Percentiles rank a stretch among this genome's conserved stretches.
Conservation (phyloP, 2,113 vertebrate species). For the Panthera uncia region DNA sequence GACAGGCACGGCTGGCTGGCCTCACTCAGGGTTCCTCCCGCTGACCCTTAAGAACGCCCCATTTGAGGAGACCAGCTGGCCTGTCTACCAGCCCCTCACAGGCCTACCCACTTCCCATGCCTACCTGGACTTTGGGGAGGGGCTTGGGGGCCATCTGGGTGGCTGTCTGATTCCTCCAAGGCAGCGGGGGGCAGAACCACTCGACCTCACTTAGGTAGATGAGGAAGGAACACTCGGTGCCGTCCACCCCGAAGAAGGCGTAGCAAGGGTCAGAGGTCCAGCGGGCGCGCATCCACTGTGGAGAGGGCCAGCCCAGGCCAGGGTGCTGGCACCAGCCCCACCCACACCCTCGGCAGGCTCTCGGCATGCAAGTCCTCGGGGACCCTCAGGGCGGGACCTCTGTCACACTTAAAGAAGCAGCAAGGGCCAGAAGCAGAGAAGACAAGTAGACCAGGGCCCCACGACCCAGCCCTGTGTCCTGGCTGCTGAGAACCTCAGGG, state of each 20-base stretch:
- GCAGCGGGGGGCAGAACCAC: conserved; percentile 97
- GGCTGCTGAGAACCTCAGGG: neutral
- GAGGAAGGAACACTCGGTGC: conserved; percentile 98
- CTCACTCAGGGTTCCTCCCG: neutral
- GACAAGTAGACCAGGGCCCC: neutral
- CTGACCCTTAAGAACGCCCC: neutral
- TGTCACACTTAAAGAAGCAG: neutral
- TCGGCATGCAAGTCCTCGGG: rapidly evolving
- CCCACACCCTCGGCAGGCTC: rapidly evolving
- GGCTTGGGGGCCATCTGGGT: conserved; percentile 80
- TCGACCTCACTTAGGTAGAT: conserved; percentile 98
- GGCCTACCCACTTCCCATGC: neutral
- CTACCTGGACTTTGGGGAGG: conserved; percentile 88
- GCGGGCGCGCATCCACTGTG: conserved; percentile 97
- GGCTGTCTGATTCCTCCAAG: conserved; percentile 91
- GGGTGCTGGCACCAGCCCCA: neutral
- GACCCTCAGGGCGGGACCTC: neutral
- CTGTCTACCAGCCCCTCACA: neutral
- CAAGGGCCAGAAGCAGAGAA: neutral
- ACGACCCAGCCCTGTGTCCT: neutral
- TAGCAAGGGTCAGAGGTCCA: conserved; percentile 99
- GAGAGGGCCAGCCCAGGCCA: conserved; percentile 19
- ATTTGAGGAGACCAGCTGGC: neutral
- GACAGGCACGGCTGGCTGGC: rapidly evolving
- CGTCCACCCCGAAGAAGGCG: conserved; percentile 96